Base-by-base conservation (phyloP, 2,113 vertebrate genomes). In the Paramisgurnus dabryanus region DNA sequence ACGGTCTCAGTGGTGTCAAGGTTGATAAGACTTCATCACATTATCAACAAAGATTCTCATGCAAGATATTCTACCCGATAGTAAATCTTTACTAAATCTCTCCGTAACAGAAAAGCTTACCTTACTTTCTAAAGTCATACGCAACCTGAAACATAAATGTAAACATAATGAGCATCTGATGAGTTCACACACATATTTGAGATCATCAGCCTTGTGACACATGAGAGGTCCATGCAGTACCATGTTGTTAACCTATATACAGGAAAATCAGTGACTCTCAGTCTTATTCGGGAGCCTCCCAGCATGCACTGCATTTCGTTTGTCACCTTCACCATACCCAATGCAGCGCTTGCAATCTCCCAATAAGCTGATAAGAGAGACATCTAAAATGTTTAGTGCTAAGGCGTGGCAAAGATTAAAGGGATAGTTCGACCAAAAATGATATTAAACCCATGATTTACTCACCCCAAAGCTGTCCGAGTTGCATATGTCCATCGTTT, bases 111-210 rank as follows among this genome's bases (percentile, higher is more conserved):
- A 55, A 60, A 81, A 70, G 9, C 17, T 17, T 41, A 53, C 69
- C 67, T 55, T 58, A 86, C 22, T 57, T 68, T 68, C 41, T 55
- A 63, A 63, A 77, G 55, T 77, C 71, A 80, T 61, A 78, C 49
- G 60, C 27, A 74, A 73, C 67, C 75, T 79, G 74, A 15, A 80
- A 7, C 57, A 47, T 47, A 61, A 68, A 61, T 34, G 7, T 45
- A 81, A 5, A 55, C 12, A 69, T 7, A 67, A 81, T 78, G 43
- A 57, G 60, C 15, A 43, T 27, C 27, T 58, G 18, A 49, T 75
- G 50, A 74, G 83, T 75, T 40, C 68, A 53, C n/a, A 67, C 6
- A 27, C 60, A 4, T 74, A 47, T 57, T 10, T 74, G 47, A 61
- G 67, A 68, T 64, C 58, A 41, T 60, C 43, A 77, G 67, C 45